Percentiles rank a stretch among this genome's conserved stretches.
phyloP scores from a whole-genome alignment of 2,113 vertebrate genomes.

The Hiodon alosoides region DNA sequence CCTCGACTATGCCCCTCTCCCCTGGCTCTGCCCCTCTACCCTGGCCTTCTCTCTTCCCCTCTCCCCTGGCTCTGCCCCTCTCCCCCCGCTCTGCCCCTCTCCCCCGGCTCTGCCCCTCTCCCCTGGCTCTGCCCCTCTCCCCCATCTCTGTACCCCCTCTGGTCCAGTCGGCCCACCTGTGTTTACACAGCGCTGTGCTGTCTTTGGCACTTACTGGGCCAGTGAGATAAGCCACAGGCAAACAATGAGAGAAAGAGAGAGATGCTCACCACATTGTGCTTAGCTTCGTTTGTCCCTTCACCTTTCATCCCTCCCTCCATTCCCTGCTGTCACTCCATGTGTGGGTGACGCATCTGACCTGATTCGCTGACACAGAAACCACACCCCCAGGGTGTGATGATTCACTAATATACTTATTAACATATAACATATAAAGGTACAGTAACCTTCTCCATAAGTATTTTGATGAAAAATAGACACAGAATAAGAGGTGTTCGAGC shows the following conservation, averaged over 20 bases:
- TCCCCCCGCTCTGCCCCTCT: not conserved
- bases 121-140: not conserved
- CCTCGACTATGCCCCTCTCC: not conserved
- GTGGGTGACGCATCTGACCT: not conserved
- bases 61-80: not conserved
- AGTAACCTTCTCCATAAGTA: no score
- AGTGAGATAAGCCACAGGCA: slow-evolving; percentile 27
- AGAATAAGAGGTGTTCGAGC: no score
- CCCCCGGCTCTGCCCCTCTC: not conserved
- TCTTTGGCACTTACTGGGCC: slow-evolving; percentile 14
- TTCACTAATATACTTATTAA: no score
- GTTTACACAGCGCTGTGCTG: slow-evolving; percentile 10
- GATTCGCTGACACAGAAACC: not conserved
- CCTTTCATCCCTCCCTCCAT: not conserved
- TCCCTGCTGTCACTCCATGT: not conserved
- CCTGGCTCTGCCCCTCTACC: not conserved
- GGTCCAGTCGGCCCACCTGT: slow-evolving; percentile 11
- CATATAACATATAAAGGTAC: no score
- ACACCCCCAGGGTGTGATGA: no score
- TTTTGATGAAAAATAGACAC: no score
- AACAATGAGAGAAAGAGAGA: slow-evolving; percentile 17
- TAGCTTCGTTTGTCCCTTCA: slow-evolving; percentile 3
- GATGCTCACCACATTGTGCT: slow-evolving; percentile 22
- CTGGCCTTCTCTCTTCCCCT: not conserved
- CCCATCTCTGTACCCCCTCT: not conserved